phyloP scores from a whole-genome alignment of 2,888 invertebrate species.

The Rhagonycha fulva region DNA sequence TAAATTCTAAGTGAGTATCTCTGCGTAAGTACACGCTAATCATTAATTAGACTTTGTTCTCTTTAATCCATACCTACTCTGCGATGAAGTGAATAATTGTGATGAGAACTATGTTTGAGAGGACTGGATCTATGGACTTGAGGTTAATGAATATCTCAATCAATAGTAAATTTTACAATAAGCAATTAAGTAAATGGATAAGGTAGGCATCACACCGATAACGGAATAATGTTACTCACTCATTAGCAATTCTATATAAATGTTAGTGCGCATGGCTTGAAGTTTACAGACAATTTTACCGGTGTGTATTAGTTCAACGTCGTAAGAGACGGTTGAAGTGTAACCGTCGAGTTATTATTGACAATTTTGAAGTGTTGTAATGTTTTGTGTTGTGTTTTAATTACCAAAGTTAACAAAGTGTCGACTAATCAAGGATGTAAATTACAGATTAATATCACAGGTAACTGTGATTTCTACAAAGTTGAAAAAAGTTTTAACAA shows the following conservation, averaged over 20 bases:
- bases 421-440: slow-evolving; percentile 11
- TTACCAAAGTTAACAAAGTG: background rate
- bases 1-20: background rate
- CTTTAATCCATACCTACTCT: background rate
- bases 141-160: background rate
- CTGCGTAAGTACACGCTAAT: background rate
- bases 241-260: background rate
- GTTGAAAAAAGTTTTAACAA: background rate
- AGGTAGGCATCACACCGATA: background rate
- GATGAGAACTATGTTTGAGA: background rate
- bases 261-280: slow-evolving; percentile 8
- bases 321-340: slow-evolving; percentile 20
- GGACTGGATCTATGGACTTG: background rate
- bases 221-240: background rate
- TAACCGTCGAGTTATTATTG: background rate
- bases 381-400: slow-evolving; percentile 13
- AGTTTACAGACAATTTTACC: slow-evolving; percentile 21
- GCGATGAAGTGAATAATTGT: background rate
- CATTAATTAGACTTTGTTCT: background rate
- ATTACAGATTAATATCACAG: slow-evolving; percentile 1
- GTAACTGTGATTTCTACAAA: slow-evolving; percentile 13
- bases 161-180: background rate
- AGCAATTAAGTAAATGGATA: background rate
- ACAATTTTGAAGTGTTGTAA: background rate
- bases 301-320: slow-evolving; percentile 22